These are phyloP conservation scores for Ennomos erosarius DNA, from an alignment of 2,888 invertebrate genomes.

Conservation along the genomic window DNA sequence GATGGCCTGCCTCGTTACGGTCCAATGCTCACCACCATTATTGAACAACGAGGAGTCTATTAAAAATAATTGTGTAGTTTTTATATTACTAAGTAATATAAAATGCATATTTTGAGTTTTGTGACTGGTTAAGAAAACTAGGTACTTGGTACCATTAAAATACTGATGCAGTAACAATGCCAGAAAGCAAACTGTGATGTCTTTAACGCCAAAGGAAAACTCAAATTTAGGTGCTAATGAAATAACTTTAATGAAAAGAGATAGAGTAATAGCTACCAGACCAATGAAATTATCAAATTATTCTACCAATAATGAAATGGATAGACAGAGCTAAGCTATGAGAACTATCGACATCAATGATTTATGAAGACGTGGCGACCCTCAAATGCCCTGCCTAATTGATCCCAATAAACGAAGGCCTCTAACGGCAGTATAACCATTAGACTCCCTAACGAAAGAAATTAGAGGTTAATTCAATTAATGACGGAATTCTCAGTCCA, in stretches of 20 bases:
- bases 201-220: too few species aligned
- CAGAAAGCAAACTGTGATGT: too few species aligned
- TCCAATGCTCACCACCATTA: conserved; percentile 48
- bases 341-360: conserved; percentile 39
- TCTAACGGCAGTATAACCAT: conserved; percentile 63
- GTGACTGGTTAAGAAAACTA: conserved; percentile 8
- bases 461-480: conserved; percentile 78
- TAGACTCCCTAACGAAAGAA: conserved; percentile 66
- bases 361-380: conserved; percentile 38
- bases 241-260: too few species aligned
- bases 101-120: neutral
- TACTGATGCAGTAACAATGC: neutral
- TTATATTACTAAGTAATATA: neutral
- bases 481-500: conserved; percentile 52
- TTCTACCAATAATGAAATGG: too few species aligned
- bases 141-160: too few species aligned
- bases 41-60: conserved; percentile 32
- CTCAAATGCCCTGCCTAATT: conserved; percentile 58
- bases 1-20: conserved; percentile 49
- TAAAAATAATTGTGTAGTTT: conserved; percentile 41
- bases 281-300: too few species aligned
- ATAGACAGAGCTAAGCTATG: neutral
- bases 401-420: conserved; percentile 75
- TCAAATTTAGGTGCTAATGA: too few species aligned
- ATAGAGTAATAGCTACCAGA: too few species aligned